phyloP scores from a whole-genome alignment of 2,113 vertebrate species.

The Orthonyx spaldingii region DNA sequence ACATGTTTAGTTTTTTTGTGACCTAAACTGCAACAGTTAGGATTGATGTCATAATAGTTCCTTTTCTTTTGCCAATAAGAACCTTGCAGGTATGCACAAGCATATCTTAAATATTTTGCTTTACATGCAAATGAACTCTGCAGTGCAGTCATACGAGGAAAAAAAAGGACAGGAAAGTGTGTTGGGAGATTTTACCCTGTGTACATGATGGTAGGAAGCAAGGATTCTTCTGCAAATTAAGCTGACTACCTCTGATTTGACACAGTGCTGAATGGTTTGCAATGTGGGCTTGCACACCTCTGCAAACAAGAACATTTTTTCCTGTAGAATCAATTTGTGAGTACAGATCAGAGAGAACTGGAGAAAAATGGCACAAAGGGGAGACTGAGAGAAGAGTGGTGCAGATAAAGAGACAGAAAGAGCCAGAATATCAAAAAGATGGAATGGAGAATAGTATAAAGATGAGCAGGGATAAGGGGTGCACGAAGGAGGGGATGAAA shows the following conservation, averaged over 20 bases:
- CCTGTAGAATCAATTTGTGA: background rate
- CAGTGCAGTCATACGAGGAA: background rate
- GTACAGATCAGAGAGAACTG: conserved; percentile 5
- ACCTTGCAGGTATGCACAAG: background rate
- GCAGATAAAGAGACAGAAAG: background rate
- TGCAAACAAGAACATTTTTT: background rate
- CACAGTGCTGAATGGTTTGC: background rate
- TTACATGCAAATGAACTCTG: background rate
- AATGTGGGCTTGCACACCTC: background rate
- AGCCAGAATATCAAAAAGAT: background rate
- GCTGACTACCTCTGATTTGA: background rate
- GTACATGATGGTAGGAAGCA: background rate
- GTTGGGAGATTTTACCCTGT: background rate
- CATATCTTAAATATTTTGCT: background rate
- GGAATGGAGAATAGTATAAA: background rate
- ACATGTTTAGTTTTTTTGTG: background rate
- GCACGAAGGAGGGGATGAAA: background rate
- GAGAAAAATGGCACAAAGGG: background rate
- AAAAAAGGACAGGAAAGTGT: background rate
- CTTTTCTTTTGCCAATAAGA: background rate
- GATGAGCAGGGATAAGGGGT: background rate
- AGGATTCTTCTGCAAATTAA: background rate
- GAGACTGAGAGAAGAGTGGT: background rate
- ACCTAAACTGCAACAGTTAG: background rate
- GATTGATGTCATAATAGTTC: background rate